Evolutionary conservation across 2,797 vertebrate species (phyloP).

Genomic region (Crenuchus spilurus): DNA sequence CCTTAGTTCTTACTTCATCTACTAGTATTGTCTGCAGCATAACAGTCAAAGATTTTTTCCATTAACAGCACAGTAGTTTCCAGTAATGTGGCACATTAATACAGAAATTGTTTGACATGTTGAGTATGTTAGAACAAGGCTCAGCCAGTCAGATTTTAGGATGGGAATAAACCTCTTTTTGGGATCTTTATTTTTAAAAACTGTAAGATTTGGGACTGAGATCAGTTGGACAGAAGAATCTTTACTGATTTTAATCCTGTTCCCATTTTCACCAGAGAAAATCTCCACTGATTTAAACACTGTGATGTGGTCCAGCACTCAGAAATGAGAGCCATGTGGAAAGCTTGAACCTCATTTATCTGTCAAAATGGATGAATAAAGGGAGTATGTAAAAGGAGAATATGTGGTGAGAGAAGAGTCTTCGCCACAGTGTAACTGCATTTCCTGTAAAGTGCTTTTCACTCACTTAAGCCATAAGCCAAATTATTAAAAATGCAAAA

Average conservation of each 20-base stretch:
- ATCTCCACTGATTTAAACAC: not conserved
- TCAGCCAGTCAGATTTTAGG: too few species aligned
- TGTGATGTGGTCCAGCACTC: not conserved
- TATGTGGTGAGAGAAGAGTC: constrained; percentile 13
- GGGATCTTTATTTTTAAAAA: not conserved
- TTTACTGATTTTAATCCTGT: not conserved
- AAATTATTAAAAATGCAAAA: constrained; percentile 77
- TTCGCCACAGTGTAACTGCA: constrained; percentile 61
- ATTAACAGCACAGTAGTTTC: too few species aligned
- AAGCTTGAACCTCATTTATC: constrained; percentile 9
- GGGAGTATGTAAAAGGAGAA: not conserved
- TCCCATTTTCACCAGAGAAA: not conserved
- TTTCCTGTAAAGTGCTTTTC: constrained; percentile 62
- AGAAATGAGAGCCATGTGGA: constrained; percentile 18
- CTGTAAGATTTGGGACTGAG: not conserved
- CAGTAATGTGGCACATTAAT: too few species aligned
- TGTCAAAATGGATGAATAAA: constrained; percentile 17
- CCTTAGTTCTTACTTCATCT: too few species aligned
- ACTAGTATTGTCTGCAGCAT: too few species aligned
- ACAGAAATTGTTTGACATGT: too few species aligned
- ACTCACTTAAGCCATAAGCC: constrained; percentile 70
- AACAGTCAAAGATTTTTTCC: too few species aligned
- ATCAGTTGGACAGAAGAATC: not conserved
- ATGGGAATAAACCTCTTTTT: too few species aligned
- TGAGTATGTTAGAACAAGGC: too few species aligned